A percentile compares a stretch with the other conserved stretches of the same genome.
Conservation (phyloP, 2,113 vertebrate genomes). For the Fulmarus glacialis region DNA sequence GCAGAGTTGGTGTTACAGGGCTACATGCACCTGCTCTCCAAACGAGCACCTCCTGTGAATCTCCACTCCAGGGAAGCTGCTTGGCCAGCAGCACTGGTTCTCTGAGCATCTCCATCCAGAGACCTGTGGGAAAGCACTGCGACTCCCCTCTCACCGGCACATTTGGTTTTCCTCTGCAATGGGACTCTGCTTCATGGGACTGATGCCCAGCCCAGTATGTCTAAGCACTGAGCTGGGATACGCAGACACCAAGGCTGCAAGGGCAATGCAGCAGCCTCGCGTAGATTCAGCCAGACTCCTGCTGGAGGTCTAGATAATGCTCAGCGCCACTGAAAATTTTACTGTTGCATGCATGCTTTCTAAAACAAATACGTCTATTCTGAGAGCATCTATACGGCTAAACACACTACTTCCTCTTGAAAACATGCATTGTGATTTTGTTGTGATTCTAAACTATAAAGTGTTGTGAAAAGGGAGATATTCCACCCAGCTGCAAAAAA, state of each 20-base stretch:
- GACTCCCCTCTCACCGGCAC: background rate
- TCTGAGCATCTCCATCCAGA: background rate
- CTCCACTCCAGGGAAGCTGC: background rate
- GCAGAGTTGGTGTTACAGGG: background rate
- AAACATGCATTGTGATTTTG: background rate
- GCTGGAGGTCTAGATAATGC: background rate
- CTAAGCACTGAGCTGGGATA: background rate
- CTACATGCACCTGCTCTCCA: background rate
- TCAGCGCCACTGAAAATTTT: background rate
- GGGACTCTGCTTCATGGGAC: background rate
- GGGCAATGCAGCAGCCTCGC: accelerated
- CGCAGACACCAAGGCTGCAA: background rate
- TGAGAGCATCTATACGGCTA: background rate
- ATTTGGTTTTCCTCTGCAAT: background rate
- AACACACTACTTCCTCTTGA: background rate
- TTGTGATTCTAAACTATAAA: background rate
- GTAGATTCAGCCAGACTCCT: background rate
- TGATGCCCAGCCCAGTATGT: accelerated
- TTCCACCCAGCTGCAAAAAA: background rate
- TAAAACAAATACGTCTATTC: accelerated
- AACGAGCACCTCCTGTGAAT: accelerated
- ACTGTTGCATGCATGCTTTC: background rate
- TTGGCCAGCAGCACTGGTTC: background rate
- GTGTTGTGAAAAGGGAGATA: background rate
- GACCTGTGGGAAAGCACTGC: background rate